Base-by-base conservation (phyloP, 2,888 invertebrate genomes). In the Schrankia costaestrigalis region DNA sequence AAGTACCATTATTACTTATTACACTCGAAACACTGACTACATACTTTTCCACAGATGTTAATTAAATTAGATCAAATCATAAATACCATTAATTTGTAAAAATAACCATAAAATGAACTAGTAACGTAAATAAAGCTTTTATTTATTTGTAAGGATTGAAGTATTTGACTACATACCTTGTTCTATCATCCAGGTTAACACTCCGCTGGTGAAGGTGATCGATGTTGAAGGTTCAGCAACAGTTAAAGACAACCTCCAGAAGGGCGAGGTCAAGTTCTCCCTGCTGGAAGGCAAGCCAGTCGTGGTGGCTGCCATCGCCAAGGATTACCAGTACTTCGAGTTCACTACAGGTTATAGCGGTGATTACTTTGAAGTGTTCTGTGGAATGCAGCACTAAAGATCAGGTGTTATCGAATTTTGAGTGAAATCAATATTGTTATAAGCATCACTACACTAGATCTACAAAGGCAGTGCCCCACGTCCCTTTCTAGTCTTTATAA, bases 311-410 rank as follows among this genome's bases (percentile, higher is more conserved):
- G 79, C 89, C 24, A 84, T 92, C 38, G 63, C 88, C 8, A 90
- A 89, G 56, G 90, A 91, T 59, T 89, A 76, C 65, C 89, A 90
- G 46, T 89, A 89, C 43, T 83, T 91, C 67, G 90, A 90, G 46
- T 89, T 89, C 61, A 76, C 78, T 17, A 71, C 87, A 50, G 83
- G 88, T 53, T 78, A 77, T 46, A 89, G 89, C 63, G 89, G 91
- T 91, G 71, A 78, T 80, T 71, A 56, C 46, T 50, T 51, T 58
- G 19, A 41, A 47, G 44, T 59, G 31, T 63, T 69, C 56, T 51
- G 49, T 48, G 35, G 10, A 14, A 21, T 31, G 26, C 28, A 24
- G 22, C 15, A 30, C 32, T 23, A 19, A 7, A 28, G n/a, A 2
- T n/a, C 6, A 18, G n/a, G n/a, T 18, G 18, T 18, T n/a, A 18